These are phyloP conservation scores for Eulemur rubriventer DNA, from an alignment of 2,797 vertebrate species.

Conservation along the genomic window DNA sequence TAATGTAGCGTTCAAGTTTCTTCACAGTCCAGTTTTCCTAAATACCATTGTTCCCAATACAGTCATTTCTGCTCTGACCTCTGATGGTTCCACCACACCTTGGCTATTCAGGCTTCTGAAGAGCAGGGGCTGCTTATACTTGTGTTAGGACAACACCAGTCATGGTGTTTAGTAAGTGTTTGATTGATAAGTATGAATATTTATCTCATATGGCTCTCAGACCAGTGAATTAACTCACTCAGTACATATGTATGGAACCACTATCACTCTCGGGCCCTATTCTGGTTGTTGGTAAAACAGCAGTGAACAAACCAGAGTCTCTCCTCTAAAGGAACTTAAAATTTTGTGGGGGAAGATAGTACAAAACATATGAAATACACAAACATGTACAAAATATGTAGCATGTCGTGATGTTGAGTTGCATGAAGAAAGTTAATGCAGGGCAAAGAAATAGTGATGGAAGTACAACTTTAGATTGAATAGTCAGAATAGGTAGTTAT, in stretches of 20 bases:
- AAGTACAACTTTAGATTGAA: background rate
- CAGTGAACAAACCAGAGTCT: background rate
- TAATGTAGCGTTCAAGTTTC: background rate
- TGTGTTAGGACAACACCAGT: background rate
- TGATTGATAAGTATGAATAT: background rate
- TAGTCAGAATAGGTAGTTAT: background rate
- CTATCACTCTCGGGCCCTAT: background rate
- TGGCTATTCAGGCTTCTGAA: background rate
- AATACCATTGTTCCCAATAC: background rate
- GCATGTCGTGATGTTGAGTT: background rate
- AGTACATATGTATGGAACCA: background rate
- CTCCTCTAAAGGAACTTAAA: background rate
- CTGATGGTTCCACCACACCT: background rate
- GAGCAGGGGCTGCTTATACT: background rate
- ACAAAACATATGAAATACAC: background rate
- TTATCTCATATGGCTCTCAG: background rate
- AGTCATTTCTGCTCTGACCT: background rate
- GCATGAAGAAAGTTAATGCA: background rate
- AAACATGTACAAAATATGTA: background rate
- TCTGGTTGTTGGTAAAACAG: background rate
- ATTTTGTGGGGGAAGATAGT: background rate
- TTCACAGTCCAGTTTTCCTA: background rate
- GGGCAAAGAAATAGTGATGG: background rate
- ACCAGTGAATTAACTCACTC: slow-evolving; percentile 4
- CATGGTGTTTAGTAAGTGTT: background rate